phyloP scores from a whole-genome alignment of 1,140 invertebrate species.

The Drosophila tsacasi region DNA sequence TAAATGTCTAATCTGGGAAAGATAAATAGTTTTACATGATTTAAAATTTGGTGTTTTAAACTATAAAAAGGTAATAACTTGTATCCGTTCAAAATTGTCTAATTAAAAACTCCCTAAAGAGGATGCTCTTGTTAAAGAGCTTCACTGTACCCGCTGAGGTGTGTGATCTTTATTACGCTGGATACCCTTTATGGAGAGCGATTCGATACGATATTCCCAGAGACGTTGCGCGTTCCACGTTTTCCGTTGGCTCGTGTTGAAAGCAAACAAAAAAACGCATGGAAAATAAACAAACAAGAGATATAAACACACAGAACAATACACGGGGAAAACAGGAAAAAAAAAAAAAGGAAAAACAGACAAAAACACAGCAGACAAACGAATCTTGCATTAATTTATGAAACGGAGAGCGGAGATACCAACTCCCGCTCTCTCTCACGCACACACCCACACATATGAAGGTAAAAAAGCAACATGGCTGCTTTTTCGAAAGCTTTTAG shows the following conservation, averaged over 20 bases:
- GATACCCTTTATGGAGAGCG: slow-evolving; percentile 4
- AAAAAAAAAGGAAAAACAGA: slow-evolving; percentile 24
- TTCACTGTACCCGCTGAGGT: slow-evolving; percentile 17
- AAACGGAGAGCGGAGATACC: slow-evolving; percentile 18
- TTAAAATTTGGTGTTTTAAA: neutral
- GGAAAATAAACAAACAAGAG: slow-evolving; percentile 66
- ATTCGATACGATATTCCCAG: slow-evolving; percentile 16
- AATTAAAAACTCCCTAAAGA: neutral
- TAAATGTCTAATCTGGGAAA: neutral
- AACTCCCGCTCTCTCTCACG: slow-evolving; percentile 28
- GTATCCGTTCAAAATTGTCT: neutral
- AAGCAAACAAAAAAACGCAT: slow-evolving; percentile 49
- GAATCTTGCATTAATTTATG: slow-evolving; percentile 60
- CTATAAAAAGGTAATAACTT: no score
- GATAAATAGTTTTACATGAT: no score
- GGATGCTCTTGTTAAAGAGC: neutral
- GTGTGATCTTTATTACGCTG: slow-evolving; percentile 19
- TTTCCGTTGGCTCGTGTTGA: slow-evolving; percentile 33
- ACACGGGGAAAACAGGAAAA: slow-evolving; percentile 29
- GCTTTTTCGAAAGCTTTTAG: slow-evolving; percentile 77
- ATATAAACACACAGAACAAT: slow-evolving; percentile 42
- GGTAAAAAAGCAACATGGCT: slow-evolving; percentile 75
- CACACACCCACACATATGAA: slow-evolving; percentile 5
- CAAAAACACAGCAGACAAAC: slow-evolving; percentile 42
- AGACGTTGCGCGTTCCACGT: slow-evolving; percentile 25